Evolutionary conservation across 1,140 invertebrate genomes (phyloP).

Genomic region (Trichomalopsis sarcophagae): DNA sequence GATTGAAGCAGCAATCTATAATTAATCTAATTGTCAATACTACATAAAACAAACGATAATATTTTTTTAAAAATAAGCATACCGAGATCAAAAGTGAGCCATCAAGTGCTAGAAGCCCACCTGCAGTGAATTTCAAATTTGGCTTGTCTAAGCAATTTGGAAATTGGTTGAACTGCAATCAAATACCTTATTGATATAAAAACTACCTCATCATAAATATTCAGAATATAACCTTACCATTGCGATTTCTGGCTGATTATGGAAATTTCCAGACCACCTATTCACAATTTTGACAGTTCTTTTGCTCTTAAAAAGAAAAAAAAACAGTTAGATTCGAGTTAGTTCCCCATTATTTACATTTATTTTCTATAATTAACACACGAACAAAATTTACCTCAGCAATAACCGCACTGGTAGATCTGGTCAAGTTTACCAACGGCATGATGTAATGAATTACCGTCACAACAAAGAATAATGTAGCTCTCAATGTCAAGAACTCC

Average conservation of each 20-base stretch:
- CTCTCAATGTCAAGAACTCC: no score
- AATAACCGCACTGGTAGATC: not conserved
- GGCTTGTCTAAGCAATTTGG: not conserved
- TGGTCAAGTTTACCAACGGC: not conserved
- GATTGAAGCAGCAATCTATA: constrained; percentile 9
- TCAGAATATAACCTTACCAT: not conserved
- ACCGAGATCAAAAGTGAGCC: not conserved
- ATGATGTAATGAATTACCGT: no score
- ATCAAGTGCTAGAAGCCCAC: not conserved
- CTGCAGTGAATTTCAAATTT: not conserved
- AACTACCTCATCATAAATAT: not conserved
- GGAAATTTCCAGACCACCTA: not conserved
- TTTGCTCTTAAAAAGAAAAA: constrained; percentile 3
- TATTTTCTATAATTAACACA: no score
- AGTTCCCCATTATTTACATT: not conserved
- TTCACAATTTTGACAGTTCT: not conserved
- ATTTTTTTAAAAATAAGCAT: not conserved
- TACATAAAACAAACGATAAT: not conserved
- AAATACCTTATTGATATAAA: not conserved
- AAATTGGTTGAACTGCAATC: not conserved
- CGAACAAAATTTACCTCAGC: not conserved
- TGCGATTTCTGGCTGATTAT: not conserved
- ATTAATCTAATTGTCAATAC: not conserved
- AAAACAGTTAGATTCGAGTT: not conserved
- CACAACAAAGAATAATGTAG: no score